Evolutionary conservation across 1,140 invertebrate species (phyloP), one percentile per base, ranked within the genome.

Genomic region (Micrasema longulum): DNA sequence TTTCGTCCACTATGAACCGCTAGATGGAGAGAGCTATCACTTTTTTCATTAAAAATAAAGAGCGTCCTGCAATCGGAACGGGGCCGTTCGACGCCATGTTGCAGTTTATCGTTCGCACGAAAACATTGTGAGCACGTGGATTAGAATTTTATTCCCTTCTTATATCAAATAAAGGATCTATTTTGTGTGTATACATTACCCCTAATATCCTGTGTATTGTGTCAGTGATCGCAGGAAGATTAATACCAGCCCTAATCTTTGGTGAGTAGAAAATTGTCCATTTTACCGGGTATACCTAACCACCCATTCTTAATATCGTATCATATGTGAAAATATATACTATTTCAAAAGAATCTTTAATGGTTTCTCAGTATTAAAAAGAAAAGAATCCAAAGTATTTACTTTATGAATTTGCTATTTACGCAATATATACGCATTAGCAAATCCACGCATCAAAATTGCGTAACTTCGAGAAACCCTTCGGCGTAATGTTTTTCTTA

Each of bases 111-210:
- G 83, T 81, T 83, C 79, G 78, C 53, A 71, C 52, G 72, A 84
- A 84, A 85, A 85, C 83, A 84, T 83, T 83, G 64, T 67, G 82
- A 85, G 83, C 83, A 85, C 83, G 83, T 85, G 83, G 83, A 85
- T 83, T 79, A 10, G 26, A 63, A 70, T 50, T 20, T 48, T 70
- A 63, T 70, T 70, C 68, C 63, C 57, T 26, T 36, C 23, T 14
- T 70, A 70, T 38, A 16, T 43, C 23, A 4, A 31, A 26, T 53
- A 6, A 53, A 70, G n/a, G 43, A 57, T 52, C 53, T 43, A 64
- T 70, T 36, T n/a, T 52, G 68, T 52, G 68, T 63, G n/a, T 18
- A 63, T 18, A 14, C 20, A 31, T 63, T 36, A 41, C 22, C n/a
- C 31, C 31, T 18, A 22, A 48, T 41, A 52, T 47, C 53, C n/a